These are phyloP conservation scores for Bombus sylvicola DNA, from an alignment of 1,140 invertebrate species.

Conservation along the genomic window DNA sequence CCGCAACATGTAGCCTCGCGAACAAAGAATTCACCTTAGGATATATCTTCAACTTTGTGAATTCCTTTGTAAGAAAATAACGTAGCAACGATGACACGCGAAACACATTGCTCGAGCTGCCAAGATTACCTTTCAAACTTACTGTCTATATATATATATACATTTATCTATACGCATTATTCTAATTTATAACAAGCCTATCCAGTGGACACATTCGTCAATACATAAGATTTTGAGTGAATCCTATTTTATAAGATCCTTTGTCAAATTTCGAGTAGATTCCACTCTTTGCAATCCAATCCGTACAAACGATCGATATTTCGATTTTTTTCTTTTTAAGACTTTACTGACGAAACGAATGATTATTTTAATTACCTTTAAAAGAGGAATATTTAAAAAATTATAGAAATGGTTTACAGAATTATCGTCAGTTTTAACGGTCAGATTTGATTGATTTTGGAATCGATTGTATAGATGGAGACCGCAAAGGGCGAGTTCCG, in stretches of 20 bases:
- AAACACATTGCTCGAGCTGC: background rate
- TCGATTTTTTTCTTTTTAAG: background rate
- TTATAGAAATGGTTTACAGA: background rate
- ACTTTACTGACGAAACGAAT: background rate
- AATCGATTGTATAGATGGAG: background rate
- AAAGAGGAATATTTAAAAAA: background rate
- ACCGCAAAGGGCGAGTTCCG: background rate
- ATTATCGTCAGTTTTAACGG: background rate
- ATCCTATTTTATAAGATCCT: background rate
- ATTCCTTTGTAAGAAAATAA: background rate
- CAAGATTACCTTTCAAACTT: background rate
- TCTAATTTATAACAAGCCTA: background rate
- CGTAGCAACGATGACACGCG: background rate
- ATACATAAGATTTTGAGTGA: background rate
- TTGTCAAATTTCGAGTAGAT: background rate
- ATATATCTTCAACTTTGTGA: background rate
- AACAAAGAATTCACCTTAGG: too few relatives aligned
- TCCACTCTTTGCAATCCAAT: background rate
- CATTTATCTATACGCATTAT: background rate
- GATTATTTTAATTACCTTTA: too few relatives aligned
- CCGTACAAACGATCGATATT: background rate
- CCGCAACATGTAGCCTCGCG: constrained; percentile 6
- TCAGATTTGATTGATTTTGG: background rate
- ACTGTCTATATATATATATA: background rate
- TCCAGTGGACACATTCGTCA: background rate